Conservation (phyloP, 2,113 vertebrate genomes). For the Tupaia chinensis region DNA sequence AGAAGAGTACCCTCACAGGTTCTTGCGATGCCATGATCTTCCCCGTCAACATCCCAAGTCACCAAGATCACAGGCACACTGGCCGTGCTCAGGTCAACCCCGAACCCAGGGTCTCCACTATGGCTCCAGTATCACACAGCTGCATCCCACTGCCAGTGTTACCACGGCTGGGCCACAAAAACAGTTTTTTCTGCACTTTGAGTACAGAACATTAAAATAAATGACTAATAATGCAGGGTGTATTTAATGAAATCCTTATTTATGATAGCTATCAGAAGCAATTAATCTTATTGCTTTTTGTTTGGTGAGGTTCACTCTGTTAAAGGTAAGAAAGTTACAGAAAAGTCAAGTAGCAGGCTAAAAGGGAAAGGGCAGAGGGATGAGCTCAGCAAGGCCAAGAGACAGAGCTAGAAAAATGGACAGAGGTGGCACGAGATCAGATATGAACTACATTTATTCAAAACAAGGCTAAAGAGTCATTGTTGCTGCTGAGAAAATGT, state of each 20-base stretch:
- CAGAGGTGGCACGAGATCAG: conserved; percentile 8
- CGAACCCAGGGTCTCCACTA: too few relatives aligned
- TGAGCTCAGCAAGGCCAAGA: conserved; percentile 64
- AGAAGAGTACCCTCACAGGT: too few relatives aligned
- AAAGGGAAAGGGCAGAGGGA: neutral
- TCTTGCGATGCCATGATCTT: too few relatives aligned
- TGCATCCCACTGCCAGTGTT: too few relatives aligned
- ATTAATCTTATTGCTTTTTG: conserved; percentile 44
- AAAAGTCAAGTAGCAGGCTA: conserved; percentile 53
- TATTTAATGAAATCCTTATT: conserved; percentile 64
- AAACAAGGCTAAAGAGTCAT: conserved; percentile 23
- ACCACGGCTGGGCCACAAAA: neutral
- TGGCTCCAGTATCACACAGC: too few relatives aligned
- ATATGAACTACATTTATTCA: conserved; percentile 11
- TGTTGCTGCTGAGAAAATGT: neutral
- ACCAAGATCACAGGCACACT: too few relatives aligned
- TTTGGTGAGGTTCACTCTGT: conserved; percentile 40
- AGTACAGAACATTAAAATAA: conserved; percentile 52
- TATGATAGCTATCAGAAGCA: conserved; percentile 65
- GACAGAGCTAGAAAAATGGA: conserved; percentile 5
- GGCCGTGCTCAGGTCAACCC: too few relatives aligned
- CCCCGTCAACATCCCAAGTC: too few relatives aligned
- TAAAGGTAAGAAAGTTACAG: conserved; percentile 40
- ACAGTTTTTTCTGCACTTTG: conserved; percentile 43
- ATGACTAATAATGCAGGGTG: neutral